phyloP scores from a whole-genome alignment of 2,888 invertebrate species.

The Disparrhopalites patrizii region DNA sequence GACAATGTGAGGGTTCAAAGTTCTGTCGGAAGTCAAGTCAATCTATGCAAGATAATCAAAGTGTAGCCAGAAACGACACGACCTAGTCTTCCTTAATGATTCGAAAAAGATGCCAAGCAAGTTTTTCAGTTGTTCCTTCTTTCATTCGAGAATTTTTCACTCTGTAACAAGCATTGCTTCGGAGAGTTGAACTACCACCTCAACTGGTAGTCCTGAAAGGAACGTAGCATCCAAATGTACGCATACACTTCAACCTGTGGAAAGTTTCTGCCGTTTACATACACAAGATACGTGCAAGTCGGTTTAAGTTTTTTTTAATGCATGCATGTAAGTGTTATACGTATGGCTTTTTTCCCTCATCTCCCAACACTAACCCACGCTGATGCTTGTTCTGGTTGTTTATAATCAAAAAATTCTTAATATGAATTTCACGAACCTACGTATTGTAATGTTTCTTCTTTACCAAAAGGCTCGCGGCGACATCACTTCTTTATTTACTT shows the following conservation, averaged over 20 bases:
- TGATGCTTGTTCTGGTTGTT: background rate
- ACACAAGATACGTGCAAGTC: no score
- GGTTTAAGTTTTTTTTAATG: no score
- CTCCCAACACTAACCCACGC: no score
- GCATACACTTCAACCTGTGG: no score
- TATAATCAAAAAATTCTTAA: slow-evolving; percentile 3
- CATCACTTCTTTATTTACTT: background rate
- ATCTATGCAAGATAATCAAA: slow-evolving; percentile 15
- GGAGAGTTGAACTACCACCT: no score
- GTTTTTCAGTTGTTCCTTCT: slow-evolving; percentile 28
- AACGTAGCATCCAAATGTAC: no score
- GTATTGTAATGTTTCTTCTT: background rate
- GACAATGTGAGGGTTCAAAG: slow-evolving; percentile 29
- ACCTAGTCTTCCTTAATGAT: slow-evolving; percentile 30
- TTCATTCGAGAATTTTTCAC: slow-evolving; percentile 5
- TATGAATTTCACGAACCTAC: background rate
- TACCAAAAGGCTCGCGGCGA: slow-evolving; percentile 1
- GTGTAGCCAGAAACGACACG: slow-evolving; percentile 33
- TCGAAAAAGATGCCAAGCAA: slow-evolving; percentile 32
- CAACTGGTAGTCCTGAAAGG: no score
- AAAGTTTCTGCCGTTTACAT: no score
- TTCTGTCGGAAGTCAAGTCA: slow-evolving; percentile 30
- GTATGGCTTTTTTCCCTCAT: no score
- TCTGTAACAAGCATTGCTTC: background rate
- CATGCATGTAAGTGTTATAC: background rate